A percentile compares a stretch with the other conserved stretches of the same genome.
These are phyloP conservation scores for Leptosomus discolor DNA, from an alignment of 2,113 vertebrate species.

Conservation along the genomic window DNA sequence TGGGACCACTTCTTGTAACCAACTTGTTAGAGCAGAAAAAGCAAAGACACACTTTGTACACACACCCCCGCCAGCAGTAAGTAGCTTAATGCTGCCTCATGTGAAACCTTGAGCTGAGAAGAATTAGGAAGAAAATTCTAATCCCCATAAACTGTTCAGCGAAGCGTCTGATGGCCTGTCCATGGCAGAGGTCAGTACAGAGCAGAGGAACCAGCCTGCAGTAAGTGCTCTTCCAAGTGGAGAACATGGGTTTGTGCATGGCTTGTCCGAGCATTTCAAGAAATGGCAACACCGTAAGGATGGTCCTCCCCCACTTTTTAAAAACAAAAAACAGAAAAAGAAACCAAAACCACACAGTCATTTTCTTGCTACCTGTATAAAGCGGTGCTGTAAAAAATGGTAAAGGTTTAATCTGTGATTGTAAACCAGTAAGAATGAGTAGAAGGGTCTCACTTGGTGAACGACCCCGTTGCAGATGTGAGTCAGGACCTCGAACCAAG, in stretches of 20 bases:
- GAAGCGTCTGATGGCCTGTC: background rate
- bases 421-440: background rate
- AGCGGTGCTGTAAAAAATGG: background rate
- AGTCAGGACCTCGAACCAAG: background rate
- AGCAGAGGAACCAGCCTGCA: background rate
- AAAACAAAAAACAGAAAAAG: background rate
- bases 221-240: background rate
- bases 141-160: background rate
- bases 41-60: background rate
- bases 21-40: background rate
- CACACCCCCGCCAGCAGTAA: background rate
- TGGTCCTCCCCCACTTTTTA: fast-evolving
- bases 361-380: background rate
- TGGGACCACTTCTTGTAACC: background rate
- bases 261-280: background rate
- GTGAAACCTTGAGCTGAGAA: background rate
- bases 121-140: background rate
- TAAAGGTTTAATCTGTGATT: background rate
- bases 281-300: background rate
- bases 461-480: background rate
- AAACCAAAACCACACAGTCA: background rate
- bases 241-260: background rate
- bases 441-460: background rate
- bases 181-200: background rate
- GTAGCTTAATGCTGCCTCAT: background rate